Percentiles rank a stretch among this genome's conserved stretches.
Conservation (phyloP, 2,113 vertebrate species). For the Callocephalon fimbriatum region DNA sequence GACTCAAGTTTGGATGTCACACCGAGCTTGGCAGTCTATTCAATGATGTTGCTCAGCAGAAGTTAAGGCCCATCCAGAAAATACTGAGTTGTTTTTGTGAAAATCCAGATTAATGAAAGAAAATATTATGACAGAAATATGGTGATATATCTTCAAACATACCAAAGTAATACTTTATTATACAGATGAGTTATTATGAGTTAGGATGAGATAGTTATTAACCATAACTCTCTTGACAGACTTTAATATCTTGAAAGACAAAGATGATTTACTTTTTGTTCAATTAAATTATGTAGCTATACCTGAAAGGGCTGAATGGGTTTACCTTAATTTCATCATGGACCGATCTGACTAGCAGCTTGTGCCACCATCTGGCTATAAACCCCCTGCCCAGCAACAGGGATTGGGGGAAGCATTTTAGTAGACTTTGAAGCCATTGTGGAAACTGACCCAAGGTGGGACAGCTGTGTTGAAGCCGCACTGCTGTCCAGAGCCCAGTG, state of each 20-base stretch:
- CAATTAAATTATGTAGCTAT: background rate
- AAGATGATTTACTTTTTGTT: background rate
- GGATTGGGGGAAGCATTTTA: background rate
- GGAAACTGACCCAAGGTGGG: background rate
- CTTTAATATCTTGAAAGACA: background rate
- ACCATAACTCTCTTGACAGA: background rate
- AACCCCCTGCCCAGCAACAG: background rate
- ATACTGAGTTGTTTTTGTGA: background rate
- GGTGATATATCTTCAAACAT: background rate
- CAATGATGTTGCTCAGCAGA: background rate
- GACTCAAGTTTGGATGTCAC: background rate
- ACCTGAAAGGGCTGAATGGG: background rate
- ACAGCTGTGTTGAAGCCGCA: background rate
- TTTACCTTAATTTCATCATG: background rate
- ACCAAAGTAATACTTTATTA: background rate
- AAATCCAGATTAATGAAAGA: background rate
- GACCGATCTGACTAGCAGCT: background rate
- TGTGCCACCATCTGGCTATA: background rate
- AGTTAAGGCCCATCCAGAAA: background rate
- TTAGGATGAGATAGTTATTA: background rate
- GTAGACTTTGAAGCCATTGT: background rate
- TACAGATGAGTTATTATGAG: background rate
- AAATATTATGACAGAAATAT: background rate
- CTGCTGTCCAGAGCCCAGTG: accelerated
- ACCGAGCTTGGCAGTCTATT: background rate